These are phyloP conservation scores for Anastatus disparis DNA, from an alignment of 1,140 invertebrate genomes.

Conservation along the genomic window DNA sequence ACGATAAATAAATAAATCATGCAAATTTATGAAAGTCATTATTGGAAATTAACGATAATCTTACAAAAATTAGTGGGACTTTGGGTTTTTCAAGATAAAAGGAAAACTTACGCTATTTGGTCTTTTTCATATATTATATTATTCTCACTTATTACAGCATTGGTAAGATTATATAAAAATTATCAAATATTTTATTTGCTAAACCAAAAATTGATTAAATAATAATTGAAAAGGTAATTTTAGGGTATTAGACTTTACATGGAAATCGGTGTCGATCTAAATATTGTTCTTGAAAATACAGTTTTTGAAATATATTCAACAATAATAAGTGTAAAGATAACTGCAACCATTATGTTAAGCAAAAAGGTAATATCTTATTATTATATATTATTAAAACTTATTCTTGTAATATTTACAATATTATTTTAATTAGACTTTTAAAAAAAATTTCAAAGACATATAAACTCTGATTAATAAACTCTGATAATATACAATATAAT, in stretches of 20 bases:
- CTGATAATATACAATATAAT: neutral
- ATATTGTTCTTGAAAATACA: conserved; percentile 15
- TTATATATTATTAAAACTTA: too few relatives aligned
- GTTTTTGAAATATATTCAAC: neutral
- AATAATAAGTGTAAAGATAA: too few relatives aligned
- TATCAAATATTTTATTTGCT: too few relatives aligned
- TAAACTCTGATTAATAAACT: neutral
- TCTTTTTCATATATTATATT: neutral
- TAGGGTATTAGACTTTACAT: too few relatives aligned
- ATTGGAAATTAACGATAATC: too few relatives aligned
- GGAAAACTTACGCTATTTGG: conserved; percentile 6
- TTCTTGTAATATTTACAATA: too few relatives aligned
- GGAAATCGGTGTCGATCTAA: neutral
- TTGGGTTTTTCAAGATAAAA: neutral
- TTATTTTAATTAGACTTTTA: too few relatives aligned
- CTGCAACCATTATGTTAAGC: neutral
- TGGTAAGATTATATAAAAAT: neutral
- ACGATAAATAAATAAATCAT: neutral
- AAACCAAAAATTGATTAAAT: too few relatives aligned
- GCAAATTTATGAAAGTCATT: too few relatives aligned
- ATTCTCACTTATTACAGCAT: neutral
- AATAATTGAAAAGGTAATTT: too few relatives aligned
- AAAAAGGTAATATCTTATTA: neutral
- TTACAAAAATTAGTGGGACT: conserved; percentile 15
- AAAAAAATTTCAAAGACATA: too few relatives aligned